Base-by-base conservation (phyloP, 2,797 vertebrate species). In the Rhinichthys osculus region DNA sequence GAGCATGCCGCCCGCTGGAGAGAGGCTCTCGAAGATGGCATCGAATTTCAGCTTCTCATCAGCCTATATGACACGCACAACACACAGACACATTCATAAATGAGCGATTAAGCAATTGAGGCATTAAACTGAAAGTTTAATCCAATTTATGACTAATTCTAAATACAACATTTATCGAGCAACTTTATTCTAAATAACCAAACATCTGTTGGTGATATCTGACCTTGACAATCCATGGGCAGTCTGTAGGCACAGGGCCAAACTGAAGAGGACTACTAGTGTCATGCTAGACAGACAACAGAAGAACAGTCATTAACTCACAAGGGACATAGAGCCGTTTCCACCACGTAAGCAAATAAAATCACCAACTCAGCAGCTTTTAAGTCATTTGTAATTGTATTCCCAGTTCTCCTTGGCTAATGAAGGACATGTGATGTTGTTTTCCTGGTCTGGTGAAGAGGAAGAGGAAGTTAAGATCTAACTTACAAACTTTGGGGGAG, bases 31-130 rank as follows among this genome's bases (percentile, higher is more conserved):
- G 92, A 99, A 99, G 93, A 99, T 98, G 89, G 95, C 91, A 90
- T 99, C 98, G 86, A 98, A 99, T 93, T 98, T 99, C 93, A 94
- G 93, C 92, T 99, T 99, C 92, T 99, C 98, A 93, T 99, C 98
- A 35, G 95, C 86, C 98, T 99, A 92, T 9, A 85, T 21, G 35
- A 50, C 35, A 80, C 3, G 83, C 23, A 73, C 7, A 72, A 81
- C 38, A 86, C 7, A 80, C 33, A 78, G 11, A 78, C 33, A 33
- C 85, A 87, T 77, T 71, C n/a, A 81, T 3, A 54, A 67, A 79
- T 47, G 17, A 87, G 54, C 47, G 72, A 16, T 40, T 30, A 81
- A 71, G 44, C 44, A 59, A 59, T 21, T 66, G 21, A 38, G n/a
- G 59, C 47, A 23, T 23, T 27, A 17, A 85, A 50, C 50, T 71